Evolutionary conservation across 2,113 vertebrate genomes (phyloP), one percentile per base, ranked within the genome.

Genomic region (Struthio camelus): DNA sequence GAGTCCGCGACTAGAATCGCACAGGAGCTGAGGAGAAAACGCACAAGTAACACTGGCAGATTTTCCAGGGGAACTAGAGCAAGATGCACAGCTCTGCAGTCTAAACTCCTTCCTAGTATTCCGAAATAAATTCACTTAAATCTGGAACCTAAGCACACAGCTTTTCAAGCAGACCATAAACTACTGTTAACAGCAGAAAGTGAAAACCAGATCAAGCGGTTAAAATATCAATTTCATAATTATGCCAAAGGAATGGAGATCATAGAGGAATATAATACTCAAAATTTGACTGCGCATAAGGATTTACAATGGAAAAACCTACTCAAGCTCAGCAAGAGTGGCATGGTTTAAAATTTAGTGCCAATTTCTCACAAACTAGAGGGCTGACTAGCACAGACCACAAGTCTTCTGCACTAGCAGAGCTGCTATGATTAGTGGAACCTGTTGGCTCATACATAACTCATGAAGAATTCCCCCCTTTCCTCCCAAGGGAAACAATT

Each of bases 401-500:
- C 93, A 91, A 83, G 34, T 54, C 80, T 75, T 53, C 84, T 80
- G 34, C 69, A 85, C 69, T 23, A 91, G 86, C 83, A 86, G 73
- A 80, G 80, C 77, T 90, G 80, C 85, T 87, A 11, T 24, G 83
- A 90, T 93, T 66, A 95, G 83, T 93, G 89, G 92, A 96, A 97
- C 92, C 92, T 97, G 87, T 85, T 94, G 90, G 82, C 88, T 97
- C 92, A 97, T 72, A 86, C 72, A 89, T 87, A 96, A 86, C 67
- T 94, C 94, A 87, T 86, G 83, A 84, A 96, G 90, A 96, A 96
- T 96, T 94, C 82, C 93, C 94, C 92, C 87, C 36, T 84, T 94
- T 85, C 85, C 90, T 92, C 86, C 70, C 88, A 96, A 91, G 82
- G 76, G 89, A 85, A 97, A 91, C 51, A 91, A 72, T 82, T 97